These are phyloP conservation scores for Heliconius hermathena DNA, from an alignment of 1,140 invertebrate genomes.

Conservation along the genomic window DNA sequence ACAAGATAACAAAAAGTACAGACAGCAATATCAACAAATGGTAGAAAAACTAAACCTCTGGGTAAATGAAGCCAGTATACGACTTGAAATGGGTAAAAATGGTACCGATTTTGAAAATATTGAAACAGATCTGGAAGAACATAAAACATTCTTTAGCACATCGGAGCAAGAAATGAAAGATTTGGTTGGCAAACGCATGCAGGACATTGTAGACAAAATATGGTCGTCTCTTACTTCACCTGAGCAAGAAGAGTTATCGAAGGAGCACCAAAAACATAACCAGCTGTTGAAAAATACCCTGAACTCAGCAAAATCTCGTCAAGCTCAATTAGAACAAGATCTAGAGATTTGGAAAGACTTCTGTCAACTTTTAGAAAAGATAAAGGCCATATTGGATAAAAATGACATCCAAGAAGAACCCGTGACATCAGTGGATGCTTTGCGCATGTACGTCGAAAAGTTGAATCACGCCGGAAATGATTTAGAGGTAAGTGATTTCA, in stretches of 20 bases:
- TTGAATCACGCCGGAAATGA: slow-evolving; percentile 89
- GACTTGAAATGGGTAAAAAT: slow-evolving; percentile 89
- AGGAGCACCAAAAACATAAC: slow-evolving; percentile 89
- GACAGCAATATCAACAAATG: slow-evolving; percentile 87
- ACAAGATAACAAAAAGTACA: slow-evolving; percentile 89
- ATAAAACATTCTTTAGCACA: slow-evolving; percentile 90
- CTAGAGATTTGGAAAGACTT: slow-evolving; percentile 91
- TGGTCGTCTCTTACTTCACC: slow-evolving; percentile 90
- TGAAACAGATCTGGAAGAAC: slow-evolving; percentile 90
- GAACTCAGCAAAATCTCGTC: slow-evolving; percentile 89
- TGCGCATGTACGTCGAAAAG: slow-evolving; percentile 91
- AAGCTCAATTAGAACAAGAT: slow-evolving; percentile 89
- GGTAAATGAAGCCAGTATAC: slow-evolving; percentile 91
- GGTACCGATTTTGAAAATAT: slow-evolving; percentile 95
- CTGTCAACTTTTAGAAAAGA: slow-evolving; percentile 87
- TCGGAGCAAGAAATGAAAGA: slow-evolving; percentile 89
- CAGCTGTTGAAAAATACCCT: slow-evolving; percentile 91
- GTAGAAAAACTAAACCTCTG: slow-evolving; percentile 91
- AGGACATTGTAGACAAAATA: slow-evolving; percentile 92
- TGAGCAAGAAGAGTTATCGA: slow-evolving; percentile 91
- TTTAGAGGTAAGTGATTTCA: slow-evolving; percentile 85
- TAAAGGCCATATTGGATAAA: slow-evolving; percentile 87
- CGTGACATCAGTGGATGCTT: slow-evolving; percentile 87
- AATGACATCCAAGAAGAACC: slow-evolving; percentile 89
- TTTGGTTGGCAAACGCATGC: slow-evolving; percentile 90